Evolutionary conservation across 2,797 vertebrate genomes (phyloP), one percentile per base, ranked within the genome.

Genomic region (Mergus octosetaceus): DNA sequence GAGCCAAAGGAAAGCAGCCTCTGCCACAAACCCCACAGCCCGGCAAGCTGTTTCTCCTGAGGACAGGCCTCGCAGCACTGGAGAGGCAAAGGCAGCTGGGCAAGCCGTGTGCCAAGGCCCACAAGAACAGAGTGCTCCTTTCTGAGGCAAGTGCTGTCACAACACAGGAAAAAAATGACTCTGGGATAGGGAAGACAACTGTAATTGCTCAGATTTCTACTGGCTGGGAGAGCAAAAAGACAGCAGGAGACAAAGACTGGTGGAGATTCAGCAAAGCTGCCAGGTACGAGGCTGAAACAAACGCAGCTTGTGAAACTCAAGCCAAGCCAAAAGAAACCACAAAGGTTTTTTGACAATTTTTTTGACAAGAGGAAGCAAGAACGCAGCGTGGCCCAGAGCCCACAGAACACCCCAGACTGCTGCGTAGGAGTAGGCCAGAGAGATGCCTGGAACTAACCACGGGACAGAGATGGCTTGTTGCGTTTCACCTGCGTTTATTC

Each of bases 1-100:
- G 4, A 79, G 34, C 47, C 71, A 22, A 22, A 11, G 39, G 24
- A n/a, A 56, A 83, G 49, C 25, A 78, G 56, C 54, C 56, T 43
- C 65, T 77, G 39, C n/a, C 22, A 19, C 2, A 21, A 18, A n/a
- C 20, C 56, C 74, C 41, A 14, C 24, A 19, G 62, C 30, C 16
- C 24, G 8, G 28, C 3, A 43, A 17, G 32, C 36, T 69, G 14
- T 25, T 41, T 34, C 45, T 32, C 41, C 54, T 45, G n/a, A 16
- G 27, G n/a, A 39, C 11, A 41, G 18, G n/a, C n/a, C 43, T 28
- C 22, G 3, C n/a, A 17, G n/a, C 1, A 2, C 10, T 20, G 6
- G 16, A 43, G 22, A 13, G 22, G 11, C 30, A 30, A 38, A 45
- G 10, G 10, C 24, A 65, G 34, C 1, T 3, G 11, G 5, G 24